Percentiles rank a stretch among this genome's conserved stretches.
Evolutionary conservation across 2,888 invertebrate species (phyloP).

Genomic region (Rhyacophila evoluta): DNA sequence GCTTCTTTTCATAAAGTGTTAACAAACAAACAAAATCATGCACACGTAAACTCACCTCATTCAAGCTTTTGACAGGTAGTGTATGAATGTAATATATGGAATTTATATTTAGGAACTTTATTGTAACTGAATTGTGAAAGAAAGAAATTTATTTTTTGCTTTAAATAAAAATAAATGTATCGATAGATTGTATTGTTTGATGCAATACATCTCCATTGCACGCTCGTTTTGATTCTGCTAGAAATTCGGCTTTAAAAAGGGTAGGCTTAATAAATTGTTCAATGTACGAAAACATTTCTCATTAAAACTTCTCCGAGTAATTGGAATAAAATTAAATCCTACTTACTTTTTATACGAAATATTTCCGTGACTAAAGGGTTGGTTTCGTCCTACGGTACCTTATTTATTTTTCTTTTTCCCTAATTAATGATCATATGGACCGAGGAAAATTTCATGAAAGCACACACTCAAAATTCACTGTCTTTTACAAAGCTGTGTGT

Average conservation of each 20-base stretch:
- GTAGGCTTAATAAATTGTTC: constrained; percentile 24
- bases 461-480: neutral
- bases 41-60: too few relatives aligned
- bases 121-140: too few relatives aligned
- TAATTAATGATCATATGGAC: neutral
- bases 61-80: too few relatives aligned
- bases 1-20: too few relatives aligned
- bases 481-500: too few relatives aligned
- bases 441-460: neutral
- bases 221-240: neutral
- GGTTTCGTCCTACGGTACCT: neutral
- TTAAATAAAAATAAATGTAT: too few relatives aligned
- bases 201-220: neutral
- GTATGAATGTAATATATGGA: too few relatives aligned
- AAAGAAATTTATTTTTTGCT: too few relatives aligned
- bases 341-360: constrained; percentile 1
- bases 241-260: neutral
- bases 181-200: neutral
- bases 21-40: too few relatives aligned
- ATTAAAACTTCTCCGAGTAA: neutral
- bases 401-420: constrained; percentile 1
- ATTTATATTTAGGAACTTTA: too few relatives aligned
- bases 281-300: constrained; percentile 22
- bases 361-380: constrained; percentile 1
- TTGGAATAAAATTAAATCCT: constrained; percentile 22